phyloP scores from a whole-genome alignment of 2,888 invertebrate genomes.

The Thymelicus acteon region DNA sequence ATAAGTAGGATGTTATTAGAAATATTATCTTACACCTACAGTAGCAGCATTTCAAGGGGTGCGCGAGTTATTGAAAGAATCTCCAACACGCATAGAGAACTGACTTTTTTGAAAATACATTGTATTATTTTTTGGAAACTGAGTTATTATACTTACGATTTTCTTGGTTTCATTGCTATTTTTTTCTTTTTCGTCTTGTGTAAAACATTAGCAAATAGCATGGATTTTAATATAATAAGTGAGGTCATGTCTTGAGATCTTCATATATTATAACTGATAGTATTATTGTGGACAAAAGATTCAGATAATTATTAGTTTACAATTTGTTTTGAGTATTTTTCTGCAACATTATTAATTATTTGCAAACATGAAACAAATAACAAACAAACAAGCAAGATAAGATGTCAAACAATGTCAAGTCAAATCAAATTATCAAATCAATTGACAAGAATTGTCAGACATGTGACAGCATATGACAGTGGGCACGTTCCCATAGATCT shows the following conservation, averaged over 20 bases:
- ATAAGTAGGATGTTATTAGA: not conserved
- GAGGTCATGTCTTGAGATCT: slow-evolving; percentile 60
- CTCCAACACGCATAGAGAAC: too few species aligned
- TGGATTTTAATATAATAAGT: slow-evolving; percentile 69
- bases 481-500: too few species aligned
- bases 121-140: not conserved
- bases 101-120: not conserved
- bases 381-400: too few species aligned
- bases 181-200: slow-evolving; percentile 66
- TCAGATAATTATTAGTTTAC: not conserved
- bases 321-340: not conserved
- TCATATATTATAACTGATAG: not conserved
- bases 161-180: slow-evolving; percentile 57
- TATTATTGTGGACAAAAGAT: not conserved
- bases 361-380: not conserved
- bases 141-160: slow-evolving; percentile 53
- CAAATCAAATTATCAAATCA: too few species aligned
- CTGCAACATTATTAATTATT: not conserved
- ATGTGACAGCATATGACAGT: too few species aligned
- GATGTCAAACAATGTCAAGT: too few species aligned
- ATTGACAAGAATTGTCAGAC: too few species aligned
- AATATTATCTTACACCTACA: not conserved
- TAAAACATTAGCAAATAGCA: slow-evolving; percentile 69
- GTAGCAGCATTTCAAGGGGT: too few species aligned
- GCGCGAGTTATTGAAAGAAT: too few species aligned